A percentile compares a stretch with the other conserved stretches of the same genome.
phyloP scores from a whole-genome alignment of 2,113 vertebrate species.

The Machaerirhynchus nigripectus region DNA sequence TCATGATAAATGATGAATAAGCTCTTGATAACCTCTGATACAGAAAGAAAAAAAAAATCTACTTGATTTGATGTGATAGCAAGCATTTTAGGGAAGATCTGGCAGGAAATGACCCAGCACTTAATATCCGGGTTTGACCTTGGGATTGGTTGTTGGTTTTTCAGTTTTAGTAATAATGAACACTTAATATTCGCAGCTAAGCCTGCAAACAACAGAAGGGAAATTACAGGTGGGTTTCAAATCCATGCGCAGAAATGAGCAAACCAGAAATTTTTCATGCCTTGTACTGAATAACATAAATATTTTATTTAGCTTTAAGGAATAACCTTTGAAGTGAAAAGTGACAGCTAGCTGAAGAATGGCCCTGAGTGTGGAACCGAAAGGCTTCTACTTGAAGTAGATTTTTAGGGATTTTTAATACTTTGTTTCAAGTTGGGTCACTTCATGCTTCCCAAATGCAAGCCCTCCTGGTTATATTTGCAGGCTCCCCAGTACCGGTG shows the following conservation, averaged over 20 bases:
- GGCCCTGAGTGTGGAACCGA: constrained; percentile 1
- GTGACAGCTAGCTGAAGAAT: constrained; percentile 48
- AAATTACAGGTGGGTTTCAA: neutral
- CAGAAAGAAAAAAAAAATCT: neutral
- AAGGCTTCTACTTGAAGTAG: constrained; percentile 15
- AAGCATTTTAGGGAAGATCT: neutral
- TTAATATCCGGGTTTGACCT: neutral
- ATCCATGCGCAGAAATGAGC: neutral
- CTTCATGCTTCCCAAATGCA: neutral
- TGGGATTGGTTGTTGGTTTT: neutral
- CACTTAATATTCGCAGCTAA: constrained; percentile 17
- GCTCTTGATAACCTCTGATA: neutral
- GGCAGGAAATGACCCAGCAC: neutral
- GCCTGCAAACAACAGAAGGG: neutral
- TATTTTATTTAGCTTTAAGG: constrained; percentile 58
- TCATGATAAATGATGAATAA: rapidly evolving
- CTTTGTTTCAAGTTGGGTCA: neutral
- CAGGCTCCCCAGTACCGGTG: neutral
- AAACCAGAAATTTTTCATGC: constrained; percentile 27
- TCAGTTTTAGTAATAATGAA: neutral
- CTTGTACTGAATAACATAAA: constrained; percentile 49
- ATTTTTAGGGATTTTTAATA: neutral
- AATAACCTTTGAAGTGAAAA: constrained; percentile 61
- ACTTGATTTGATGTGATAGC: neutral
- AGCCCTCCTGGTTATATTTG: neutral